These are phyloP conservation scores for Onychostruthus taczanowskii DNA, from an alignment of 2,113 vertebrate species.

Conservation along the genomic window DNA sequence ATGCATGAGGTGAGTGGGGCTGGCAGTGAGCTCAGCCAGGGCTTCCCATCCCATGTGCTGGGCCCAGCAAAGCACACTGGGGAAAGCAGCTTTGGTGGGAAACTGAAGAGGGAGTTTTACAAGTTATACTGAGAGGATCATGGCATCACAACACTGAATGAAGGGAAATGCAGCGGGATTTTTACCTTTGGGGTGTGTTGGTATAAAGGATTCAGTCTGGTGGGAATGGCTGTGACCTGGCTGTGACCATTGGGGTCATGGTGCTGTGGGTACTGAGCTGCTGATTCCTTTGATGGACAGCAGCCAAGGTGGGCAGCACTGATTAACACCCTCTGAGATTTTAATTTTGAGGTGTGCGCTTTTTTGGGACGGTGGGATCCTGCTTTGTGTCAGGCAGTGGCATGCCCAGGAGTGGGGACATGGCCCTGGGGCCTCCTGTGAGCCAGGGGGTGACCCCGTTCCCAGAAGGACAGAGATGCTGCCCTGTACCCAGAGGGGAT, in stretches of 20 bases:
- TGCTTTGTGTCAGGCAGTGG: not conserved
- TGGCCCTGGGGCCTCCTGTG: not conserved
- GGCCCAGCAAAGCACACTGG: not conserved
- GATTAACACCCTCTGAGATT: not conserved
- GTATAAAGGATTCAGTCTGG: not conserved
- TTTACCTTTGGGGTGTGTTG: not conserved
- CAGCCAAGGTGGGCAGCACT: not conserved
- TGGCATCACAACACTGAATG: not conserved
- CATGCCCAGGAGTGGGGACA: accelerated
- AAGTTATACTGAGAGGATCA: not conserved
- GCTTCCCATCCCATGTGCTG: accelerated
- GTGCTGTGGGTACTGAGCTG: not conserved
- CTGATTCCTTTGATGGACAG: not conserved
- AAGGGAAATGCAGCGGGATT: not conserved
- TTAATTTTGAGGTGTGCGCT: not conserved
- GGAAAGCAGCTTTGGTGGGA: not conserved
- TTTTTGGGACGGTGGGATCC: not conserved
- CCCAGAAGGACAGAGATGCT: not conserved
- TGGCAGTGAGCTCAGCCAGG: not conserved
- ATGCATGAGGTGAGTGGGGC: not conserved
- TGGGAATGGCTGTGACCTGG: not conserved
- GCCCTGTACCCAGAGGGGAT: not conserved
- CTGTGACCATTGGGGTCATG: not conserved
- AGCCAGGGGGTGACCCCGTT: not conserved
- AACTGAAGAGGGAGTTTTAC: not conserved